phyloP scores from a whole-genome alignment of 2,888 invertebrate species.

The Eupithecia centaureata region DNA sequence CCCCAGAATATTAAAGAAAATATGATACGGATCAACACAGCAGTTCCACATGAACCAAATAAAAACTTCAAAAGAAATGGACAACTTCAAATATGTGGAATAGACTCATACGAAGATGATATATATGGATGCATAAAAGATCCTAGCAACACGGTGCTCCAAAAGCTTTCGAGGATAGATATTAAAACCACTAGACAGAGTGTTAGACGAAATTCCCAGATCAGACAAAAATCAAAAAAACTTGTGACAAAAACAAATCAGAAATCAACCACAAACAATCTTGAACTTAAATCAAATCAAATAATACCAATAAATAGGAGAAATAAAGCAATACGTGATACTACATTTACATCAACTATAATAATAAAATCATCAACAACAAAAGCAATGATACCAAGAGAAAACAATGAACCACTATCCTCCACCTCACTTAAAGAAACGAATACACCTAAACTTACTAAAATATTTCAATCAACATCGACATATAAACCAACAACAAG shows the following conservation, averaged over 20 bases:
- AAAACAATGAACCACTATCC: not conserved
- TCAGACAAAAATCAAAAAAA: not conserved
- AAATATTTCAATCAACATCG: not conserved
- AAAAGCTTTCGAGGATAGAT: not conserved
- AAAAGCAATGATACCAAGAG: not conserved
- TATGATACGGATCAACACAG: not conserved
- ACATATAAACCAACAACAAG: not conserved
- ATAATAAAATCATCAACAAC: no score
- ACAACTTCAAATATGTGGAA: conserved; percentile 34
- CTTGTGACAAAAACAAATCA: not conserved
- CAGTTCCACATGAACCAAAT: not conserved
- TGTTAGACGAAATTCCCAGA: not conserved
- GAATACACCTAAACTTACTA: no score
- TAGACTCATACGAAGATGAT: conserved; percentile 50
- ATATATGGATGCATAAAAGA: conserved; percentile 42
- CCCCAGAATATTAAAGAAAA: not conserved
- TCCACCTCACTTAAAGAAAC: no score
- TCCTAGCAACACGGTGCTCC: not conserved
- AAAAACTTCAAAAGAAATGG: not conserved
- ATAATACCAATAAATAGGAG: no score
- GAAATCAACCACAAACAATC: no score
- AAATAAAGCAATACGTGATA: no score
- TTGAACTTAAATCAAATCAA: no score
- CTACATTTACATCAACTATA: no score
- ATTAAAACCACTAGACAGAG: not conserved